Evolutionary conservation across 1,140 invertebrate genomes (phyloP), one percentile per base, ranked within the genome.

Genomic region (Atopsyche davidsoni): DNA sequence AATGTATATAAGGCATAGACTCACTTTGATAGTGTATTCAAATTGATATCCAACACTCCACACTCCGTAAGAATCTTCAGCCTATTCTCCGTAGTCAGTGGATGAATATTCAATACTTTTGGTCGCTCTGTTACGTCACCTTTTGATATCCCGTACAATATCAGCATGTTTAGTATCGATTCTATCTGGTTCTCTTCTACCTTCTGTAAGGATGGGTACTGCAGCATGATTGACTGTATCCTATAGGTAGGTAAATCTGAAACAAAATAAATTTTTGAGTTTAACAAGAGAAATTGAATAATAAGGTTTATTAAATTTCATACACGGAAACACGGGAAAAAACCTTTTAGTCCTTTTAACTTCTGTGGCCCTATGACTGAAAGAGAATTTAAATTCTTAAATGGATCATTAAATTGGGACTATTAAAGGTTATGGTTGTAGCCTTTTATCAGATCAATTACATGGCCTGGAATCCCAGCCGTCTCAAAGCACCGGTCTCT

Each of bases 51-150:
- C 9, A 66, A 34, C 54, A 77, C 76, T 1, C 73, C 65, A 64
- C 75, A 76, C 62, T 79, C 77, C 45, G 60, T 62, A 2, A 79
- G 59, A 28, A 78, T 75, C 57, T 67, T 69, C 40, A 70, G 69
- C 55, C 77, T 73, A 60, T 77, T 78, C 11, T 72, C 68, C 47
- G 77, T 61, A 22, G 73, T 75, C 42, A 73, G 64, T 4, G 67
- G 64, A 52, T 76, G 74, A 60, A 74, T 73, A 32, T 68, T 68
- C 28, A 79, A 71, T 4, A 78, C 60, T 64, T 74, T 73, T n/a
- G 72, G 73, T 46, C 76, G 64, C 9, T 63, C 17, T 16, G 73
- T 63, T 4, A 76, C 75, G 21, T 75, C 69, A 21, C 67, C 53
- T 1, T 67, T 55, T 11, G 59, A 66, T 18, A 75, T 67, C 7